A percentile compares a stretch with the other conserved stretches of the same genome.
phyloP scores from a whole-genome alignment of 2,797 vertebrate genomes.

The Mastacembelus armatus region DNA sequence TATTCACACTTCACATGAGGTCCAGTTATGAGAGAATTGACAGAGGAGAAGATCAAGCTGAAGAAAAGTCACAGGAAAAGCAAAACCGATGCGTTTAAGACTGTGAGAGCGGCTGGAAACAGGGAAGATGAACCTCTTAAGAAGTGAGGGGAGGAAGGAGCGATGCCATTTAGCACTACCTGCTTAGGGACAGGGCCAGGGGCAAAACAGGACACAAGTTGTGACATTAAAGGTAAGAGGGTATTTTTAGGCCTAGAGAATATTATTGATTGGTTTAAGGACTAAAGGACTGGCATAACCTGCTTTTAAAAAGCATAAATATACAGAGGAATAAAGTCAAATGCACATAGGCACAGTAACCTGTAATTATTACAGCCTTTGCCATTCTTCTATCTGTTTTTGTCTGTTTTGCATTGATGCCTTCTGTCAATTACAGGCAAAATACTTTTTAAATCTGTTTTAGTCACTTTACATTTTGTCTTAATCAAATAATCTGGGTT shows the following conservation, averaged over 20 bases:
- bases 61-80: background rate
- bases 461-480: conserved; percentile 56
- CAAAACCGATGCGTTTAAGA: conserved; percentile 32
- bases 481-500: conserved; percentile 73
- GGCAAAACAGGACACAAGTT: conserved; percentile 23
- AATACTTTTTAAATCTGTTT: conserved; percentile 43
- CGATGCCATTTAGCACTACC: conserved; percentile 24
- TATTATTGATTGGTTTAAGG: background rate
- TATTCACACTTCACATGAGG: conserved; percentile 12
- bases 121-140: conserved; percentile 34
- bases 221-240: conserved; percentile 55
- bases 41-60: background rate
- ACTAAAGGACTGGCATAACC: background rate
- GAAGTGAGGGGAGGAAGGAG: conserved; percentile 33
- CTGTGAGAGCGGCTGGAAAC: conserved; percentile 18
- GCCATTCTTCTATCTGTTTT: background rate
- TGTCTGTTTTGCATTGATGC: conserved; percentile 10
- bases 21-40: background rate
- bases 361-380: background rate
- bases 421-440: conserved; percentile 1
- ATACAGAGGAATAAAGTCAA: background rate
- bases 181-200: conserved; percentile 17
- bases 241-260: background rate
- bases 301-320: conserved; percentile 7
- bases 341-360: too few relatives aligned